phyloP scores from a whole-genome alignment of 2,797 vertebrate species.

The Sebastes vulpes region DNA sequence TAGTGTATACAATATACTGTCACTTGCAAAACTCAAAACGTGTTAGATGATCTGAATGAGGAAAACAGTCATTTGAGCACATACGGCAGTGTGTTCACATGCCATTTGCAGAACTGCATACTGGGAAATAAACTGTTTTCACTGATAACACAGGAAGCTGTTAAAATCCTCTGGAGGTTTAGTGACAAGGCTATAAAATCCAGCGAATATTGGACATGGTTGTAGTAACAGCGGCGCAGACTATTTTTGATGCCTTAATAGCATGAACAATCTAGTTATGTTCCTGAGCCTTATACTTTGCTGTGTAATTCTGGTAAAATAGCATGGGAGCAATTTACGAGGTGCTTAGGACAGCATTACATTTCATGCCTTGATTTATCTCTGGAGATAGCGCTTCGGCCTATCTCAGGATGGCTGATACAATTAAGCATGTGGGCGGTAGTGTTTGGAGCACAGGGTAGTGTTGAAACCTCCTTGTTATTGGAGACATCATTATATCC shows the following conservation, averaged over 20 bases:
- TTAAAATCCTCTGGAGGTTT: slow-evolving; percentile 1
- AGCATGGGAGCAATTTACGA: slow-evolving; percentile 35
- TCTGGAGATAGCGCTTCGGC: slow-evolving; percentile 20
- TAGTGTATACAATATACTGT: background rate
- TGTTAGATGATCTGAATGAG: background rate
- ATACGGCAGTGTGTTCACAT: background rate
- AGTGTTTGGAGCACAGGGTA: slow-evolving; percentile 36
- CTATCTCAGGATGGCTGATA: slow-evolving; percentile 33
- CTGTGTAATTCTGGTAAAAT: slow-evolving; percentile 45
- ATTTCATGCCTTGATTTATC: slow-evolving; percentile 57
- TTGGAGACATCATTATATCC: slow-evolving; percentile 25
- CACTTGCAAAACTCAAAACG: background rate
- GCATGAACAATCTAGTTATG: slow-evolving; percentile 34
- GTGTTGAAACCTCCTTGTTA: slow-evolving; percentile 20
- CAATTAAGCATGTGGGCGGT: slow-evolving; percentile 46
- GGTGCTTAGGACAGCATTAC: slow-evolving; percentile 49
- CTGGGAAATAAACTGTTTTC: slow-evolving; percentile 11
- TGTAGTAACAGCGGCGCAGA: slow-evolving; percentile 4
- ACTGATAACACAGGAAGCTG: slow-evolving; percentile 7
- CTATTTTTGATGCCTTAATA: slow-evolving; percentile 27
- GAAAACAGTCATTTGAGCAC: background rate
- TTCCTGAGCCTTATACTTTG: slow-evolving; percentile 4
- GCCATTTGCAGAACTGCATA: background rate
- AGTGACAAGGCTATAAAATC: slow-evolving; percentile 17
- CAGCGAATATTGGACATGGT: slow-evolving; percentile 8